phyloP scores from a whole-genome alignment of 2,797 vertebrate species.

The Tolypeutes matacus region DNA sequence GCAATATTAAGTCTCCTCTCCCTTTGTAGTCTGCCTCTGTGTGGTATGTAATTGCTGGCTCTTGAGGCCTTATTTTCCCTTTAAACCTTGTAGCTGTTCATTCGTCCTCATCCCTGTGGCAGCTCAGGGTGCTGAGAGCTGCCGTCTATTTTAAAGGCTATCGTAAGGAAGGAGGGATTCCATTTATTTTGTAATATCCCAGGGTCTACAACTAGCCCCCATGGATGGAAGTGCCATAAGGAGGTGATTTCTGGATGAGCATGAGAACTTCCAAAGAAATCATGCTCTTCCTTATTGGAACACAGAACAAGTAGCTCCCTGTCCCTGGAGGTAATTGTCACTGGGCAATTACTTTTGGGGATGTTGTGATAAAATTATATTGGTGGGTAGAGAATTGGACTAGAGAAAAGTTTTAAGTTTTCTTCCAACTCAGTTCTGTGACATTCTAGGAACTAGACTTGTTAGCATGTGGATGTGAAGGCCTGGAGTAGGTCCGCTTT shows the following conservation, averaged over 20 bases:
- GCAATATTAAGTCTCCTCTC: background rate
- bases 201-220: background rate
- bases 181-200: conserved; percentile 27
- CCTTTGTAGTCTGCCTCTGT: background rate
- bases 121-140: background rate
- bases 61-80: conserved; percentile 14
- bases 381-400: background rate
- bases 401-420: background rate
- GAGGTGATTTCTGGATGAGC: conserved; percentile 7
- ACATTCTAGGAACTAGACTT: background rate
- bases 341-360: background rate
- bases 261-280: conserved; percentile 11
- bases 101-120: background rate
- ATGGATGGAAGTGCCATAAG: background rate
- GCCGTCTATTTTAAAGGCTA: background rate
- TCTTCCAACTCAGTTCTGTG: background rate
- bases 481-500: background rate
- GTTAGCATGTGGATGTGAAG: background rate
- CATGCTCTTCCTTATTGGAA: background rate
- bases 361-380: background rate
- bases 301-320: background rate
- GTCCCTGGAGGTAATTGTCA: background rate
- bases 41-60: background rate
- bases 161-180: background rate
- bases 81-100: background rate